Base-by-base conservation (phyloP, 2,888 invertebrate species). In the Heliconius aoede region DNA sequence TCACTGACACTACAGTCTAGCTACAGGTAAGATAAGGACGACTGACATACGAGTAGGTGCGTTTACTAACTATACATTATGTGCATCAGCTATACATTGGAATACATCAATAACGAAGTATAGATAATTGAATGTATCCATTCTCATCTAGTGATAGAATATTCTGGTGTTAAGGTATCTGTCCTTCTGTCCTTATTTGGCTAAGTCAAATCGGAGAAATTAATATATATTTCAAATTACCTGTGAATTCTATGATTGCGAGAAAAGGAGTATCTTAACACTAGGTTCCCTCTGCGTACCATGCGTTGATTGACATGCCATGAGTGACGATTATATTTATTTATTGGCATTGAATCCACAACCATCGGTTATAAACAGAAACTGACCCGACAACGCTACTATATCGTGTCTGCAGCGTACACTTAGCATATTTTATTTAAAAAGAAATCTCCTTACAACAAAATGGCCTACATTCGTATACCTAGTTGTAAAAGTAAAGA, bases 381-480 rank as follows among this genome's bases (percentile, higher is more conserved):
- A 18, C 26, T 60, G 24, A 55, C 4, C 4, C 13, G 5, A 24
- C 13, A 26, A 24, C 58, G 58, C 24, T 24, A 61, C 21, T 1
- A 18, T 28, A 26, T 7, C 61, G 18, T 21, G 28, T 61, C 30
- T 61, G 30, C 15, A 61, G 4, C 4, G 1, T 46, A 15, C 7
- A 15, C 15, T n/a, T 5, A 61, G 26, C 60, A 61, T 28, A 18
- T 18, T 30, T 62, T 21, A 30, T 9, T 62, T 9, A 62, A 62
- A 62, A 62, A 62, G 26, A 28, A 30, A 28, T 62, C 18, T 11
- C 28, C 28, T 61, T 21, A 18, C 30, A 30, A 62, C 61, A 28
- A 67, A 67, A 40, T 4, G 46, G 40, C 40, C 40, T 65, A 65
- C 65, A 65, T 65, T 65, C 5, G 46, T 46, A 46, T 46, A 46